Evolutionary conservation across 2,113 vertebrate species (phyloP), one percentile per base, ranked within the genome.

Genomic region (Daphoenositta chrysoptera): DNA sequence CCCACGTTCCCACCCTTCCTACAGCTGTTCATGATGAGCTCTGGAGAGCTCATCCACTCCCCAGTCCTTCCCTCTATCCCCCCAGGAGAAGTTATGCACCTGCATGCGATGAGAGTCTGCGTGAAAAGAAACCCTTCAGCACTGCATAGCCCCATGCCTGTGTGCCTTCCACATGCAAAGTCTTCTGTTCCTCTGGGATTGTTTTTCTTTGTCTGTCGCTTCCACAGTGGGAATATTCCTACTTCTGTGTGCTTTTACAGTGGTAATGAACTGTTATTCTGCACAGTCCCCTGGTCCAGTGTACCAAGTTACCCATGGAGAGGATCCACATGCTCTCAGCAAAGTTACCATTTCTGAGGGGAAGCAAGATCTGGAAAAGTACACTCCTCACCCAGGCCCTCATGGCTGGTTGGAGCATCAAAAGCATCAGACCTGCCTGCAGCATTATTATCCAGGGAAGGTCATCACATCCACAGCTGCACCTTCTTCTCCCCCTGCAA

Each of bases 281-380:
- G 75, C 42, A 26, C 5, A 5, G 18, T 44, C 54, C 24, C 26
- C 42, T 71, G 31, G 30, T 57, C 30, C 2, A 5, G n/a, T 10
- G 1, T 53, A 17, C 22, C 31, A 15, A 33, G 4, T n/a, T 83
- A 45, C 44, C 13, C 11, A 4, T 2, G 8, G 42, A 63, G 40
- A 72, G 51, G 26, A 72, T 33, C 10, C 65, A 11, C 1, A 0
- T 3, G 1, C 13, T 69, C 63, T 81, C 54, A 48, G 37, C 17
- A 15, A 47, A 40, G 28, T 73, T 42, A 42, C 20, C 1, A 1
- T 45, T 87, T 54, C 50, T 48, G 37, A 56, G 30, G 13, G 11
- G 11, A 4, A 28, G 37, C 33, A 45, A 28, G 15, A 23, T 14
- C 37, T 56, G 31, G 13, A 66, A 69, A 44, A 27, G 8, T 17